Conservation (phyloP, 2,113 vertebrate species). For the Macquaria australasica region DNA sequence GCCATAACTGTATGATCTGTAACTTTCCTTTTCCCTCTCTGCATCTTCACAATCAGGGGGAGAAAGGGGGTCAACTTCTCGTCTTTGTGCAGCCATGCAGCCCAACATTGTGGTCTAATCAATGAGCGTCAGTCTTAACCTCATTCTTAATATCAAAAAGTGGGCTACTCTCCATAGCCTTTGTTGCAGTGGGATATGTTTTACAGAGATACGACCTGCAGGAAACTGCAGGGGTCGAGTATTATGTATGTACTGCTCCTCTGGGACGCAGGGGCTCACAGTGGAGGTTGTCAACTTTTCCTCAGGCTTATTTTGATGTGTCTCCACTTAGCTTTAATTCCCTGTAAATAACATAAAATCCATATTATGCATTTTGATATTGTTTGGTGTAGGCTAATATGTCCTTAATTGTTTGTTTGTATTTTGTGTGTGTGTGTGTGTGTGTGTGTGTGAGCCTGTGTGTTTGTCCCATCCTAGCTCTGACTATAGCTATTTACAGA, state of each 20-base stretch:
- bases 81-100: conserved; percentile 60
- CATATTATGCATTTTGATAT: conserved; percentile 35
- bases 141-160: conserved; percentile 76
- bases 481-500: conserved; percentile 25
- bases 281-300: conserved; percentile 66
- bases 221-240: conserved; percentile 73
- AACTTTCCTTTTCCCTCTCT: conserved; percentile 35
- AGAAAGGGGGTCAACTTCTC: conserved; percentile 62
- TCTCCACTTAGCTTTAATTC: conserved; percentile 55
- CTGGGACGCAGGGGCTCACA: conserved; percentile 48
- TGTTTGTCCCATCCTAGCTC: background rate
- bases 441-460: background rate
- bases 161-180: conserved; percentile 65
- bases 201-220: conserved; percentile 79
- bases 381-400: conserved; percentile 33
- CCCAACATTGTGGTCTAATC: conserved; percentile 73
- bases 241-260: conserved; percentile 70
- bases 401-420: conserved; percentile 50
- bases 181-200: conserved; percentile 76
- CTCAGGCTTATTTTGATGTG: conserved; percentile 62
- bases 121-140: conserved; percentile 74
- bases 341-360: conserved; percentile 60
- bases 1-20: conserved; percentile 58
- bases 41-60: conserved; percentile 39
- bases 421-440: background rate